Conservation (phyloP, 2,797 vertebrate genomes). For the Platalea minor region DNA sequence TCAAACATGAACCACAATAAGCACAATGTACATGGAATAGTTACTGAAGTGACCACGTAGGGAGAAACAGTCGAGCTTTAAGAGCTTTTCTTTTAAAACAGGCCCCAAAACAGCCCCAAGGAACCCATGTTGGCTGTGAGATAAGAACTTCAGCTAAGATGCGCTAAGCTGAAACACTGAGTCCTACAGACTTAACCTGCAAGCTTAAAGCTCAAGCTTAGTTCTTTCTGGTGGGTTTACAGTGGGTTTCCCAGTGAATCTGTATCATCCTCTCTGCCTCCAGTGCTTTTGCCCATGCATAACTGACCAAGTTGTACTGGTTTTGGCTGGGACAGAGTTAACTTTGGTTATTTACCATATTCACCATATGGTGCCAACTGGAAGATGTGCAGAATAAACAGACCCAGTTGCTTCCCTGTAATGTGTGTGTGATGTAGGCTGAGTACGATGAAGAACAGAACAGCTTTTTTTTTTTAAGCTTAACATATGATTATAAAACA, state of each 20-base stretch:
- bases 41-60: neutral
- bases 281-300: neutral
- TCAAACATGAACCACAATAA: slow-evolving; percentile 13
- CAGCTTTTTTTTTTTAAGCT: neutral
- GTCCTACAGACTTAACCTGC: neutral
- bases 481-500: neutral
- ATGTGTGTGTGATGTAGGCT: fast-evolving
- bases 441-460: neutral
- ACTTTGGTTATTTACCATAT: neutral
- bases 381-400: neutral
- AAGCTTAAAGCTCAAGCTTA: neutral
- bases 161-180: neutral
- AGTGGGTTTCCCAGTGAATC: neutral
- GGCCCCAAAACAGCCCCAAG: neutral
- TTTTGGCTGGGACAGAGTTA: neutral
- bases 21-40: neutral
- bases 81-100: neutral
- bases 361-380: no score
- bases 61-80: neutral
- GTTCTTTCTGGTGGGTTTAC: neutral
- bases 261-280: neutral
- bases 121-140: neutral
- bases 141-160: neutral
- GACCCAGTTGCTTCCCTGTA: neutral
- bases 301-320: neutral